phyloP scores from a whole-genome alignment of 2,797 vertebrate genomes.

The Sebastolobus alascanus region DNA sequence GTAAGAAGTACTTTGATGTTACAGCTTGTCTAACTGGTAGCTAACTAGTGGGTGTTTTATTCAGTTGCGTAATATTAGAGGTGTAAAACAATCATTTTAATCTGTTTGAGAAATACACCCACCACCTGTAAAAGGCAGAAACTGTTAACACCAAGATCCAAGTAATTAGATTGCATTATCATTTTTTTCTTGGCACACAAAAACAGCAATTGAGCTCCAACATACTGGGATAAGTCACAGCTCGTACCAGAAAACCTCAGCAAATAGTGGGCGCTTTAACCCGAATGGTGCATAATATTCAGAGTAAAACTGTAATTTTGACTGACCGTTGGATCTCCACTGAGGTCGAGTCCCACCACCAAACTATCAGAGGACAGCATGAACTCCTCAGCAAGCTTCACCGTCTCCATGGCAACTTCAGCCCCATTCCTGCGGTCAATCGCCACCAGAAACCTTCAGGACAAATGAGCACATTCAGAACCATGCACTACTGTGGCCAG shows the following conservation, averaged over 20 bases:
- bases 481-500: not conserved
- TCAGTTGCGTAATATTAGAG: no score
- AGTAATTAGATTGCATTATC: not conserved
- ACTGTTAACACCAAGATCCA: not conserved
- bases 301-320: not conserved
- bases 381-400: constrained; percentile 95
- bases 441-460: constrained; percentile 89
- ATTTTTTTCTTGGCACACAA: not conserved
- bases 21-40: no score
- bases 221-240: no score
- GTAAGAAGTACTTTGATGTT: no score
- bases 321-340: constrained; percentile 94
- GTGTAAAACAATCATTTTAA: no score
- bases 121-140: not conserved
- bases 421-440: constrained; percentile 93
- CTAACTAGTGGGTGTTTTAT: no score
- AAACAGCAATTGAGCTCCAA: not conserved
- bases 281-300: not conserved
- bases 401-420: constrained; percentile 92
- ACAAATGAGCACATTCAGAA: constrained; percentile 10
- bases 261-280: not conserved
- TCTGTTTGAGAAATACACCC: not conserved
- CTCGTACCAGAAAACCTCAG: not conserved
- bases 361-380: constrained; percentile 88
- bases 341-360: constrained; percentile 95